Evolutionary conservation across 2,797 vertebrate species (phyloP).

Genomic region (Otolemur crassicaudatus): DNA sequence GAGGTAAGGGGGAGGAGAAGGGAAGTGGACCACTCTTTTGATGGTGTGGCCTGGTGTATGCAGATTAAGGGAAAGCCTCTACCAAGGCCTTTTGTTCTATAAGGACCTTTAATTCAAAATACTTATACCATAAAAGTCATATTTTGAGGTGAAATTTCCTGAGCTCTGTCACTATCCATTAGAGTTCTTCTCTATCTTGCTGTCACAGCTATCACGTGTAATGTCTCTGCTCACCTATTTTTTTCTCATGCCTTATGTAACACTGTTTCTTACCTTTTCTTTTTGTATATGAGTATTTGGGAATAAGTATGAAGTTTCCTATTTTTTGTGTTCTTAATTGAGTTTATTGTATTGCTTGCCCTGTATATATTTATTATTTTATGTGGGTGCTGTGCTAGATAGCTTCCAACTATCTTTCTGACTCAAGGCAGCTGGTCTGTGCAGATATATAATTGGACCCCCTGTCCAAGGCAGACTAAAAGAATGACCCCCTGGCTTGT

Average conservation of each 20-base stretch:
- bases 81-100: background rate
- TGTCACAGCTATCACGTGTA: background rate
- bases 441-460: background rate
- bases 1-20: background rate
- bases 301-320: background rate
- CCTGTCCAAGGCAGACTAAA: background rate
- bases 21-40: background rate
- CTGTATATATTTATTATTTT: background rate
- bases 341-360: constrained; percentile 32
- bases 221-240: background rate
- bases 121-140: background rate
- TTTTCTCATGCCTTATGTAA: constrained; percentile 10
- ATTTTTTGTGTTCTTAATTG: background rate
- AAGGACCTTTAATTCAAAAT: background rate
- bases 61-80: background rate
- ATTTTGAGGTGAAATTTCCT: background rate
- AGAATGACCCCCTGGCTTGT: background rate
- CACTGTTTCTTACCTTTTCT: background rate
- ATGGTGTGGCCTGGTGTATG: background rate
- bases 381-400: background rate
- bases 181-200: background rate
- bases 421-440: background rate
- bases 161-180: background rate
- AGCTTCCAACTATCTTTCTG: background rate
- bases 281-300: constrained; percentile 3